Conservation (phyloP, 1,140 invertebrate genomes). For the Micrasema longulum region DNA sequence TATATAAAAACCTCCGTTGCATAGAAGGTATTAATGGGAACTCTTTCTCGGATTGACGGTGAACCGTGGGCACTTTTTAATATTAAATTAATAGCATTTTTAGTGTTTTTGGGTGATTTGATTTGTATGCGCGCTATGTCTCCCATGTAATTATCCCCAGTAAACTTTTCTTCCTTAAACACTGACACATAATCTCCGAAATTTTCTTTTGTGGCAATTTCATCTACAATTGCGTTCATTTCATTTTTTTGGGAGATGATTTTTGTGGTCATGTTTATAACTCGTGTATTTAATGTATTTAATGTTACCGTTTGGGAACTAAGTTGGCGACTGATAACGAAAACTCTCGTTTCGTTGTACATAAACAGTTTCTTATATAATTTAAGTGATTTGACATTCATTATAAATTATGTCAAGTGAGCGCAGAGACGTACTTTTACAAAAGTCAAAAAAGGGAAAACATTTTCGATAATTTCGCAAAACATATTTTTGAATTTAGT, state of each 20-base stretch:
- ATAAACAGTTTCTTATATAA: too few relatives aligned
- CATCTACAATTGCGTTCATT: neutral
- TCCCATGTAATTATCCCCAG: slow-evolving; percentile 10
- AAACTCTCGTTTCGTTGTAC: too few relatives aligned
- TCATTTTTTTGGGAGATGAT: neutral
- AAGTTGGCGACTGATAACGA: too few relatives aligned
- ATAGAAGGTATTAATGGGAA: neutral
- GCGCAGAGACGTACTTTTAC: too few relatives aligned
- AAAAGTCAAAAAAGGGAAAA: too few relatives aligned
- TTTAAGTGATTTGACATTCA: too few relatives aligned
- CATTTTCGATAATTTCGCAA: too few relatives aligned
- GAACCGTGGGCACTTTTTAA: slow-evolving; percentile 9
- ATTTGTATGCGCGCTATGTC: slow-evolving; percentile 4
- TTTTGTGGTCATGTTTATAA: neutral
- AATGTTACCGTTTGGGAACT: too few relatives aligned
- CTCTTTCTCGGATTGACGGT: neutral
- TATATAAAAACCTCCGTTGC: slow-evolving; percentile 3
- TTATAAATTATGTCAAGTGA: too few relatives aligned
- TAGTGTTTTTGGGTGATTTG: neutral
- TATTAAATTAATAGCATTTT: slow-evolving; percentile 13
- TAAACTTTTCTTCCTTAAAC: slow-evolving; percentile 19
- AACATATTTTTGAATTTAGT: too few relatives aligned
- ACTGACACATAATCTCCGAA: neutral
- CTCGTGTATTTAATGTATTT: too few relatives aligned
- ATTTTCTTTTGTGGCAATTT: slow-evolving; percentile 1